These are phyloP conservation scores for Drosophila equinoxialis DNA, from an alignment of 1,140 invertebrate genomes.

Conservation along the genomic window DNA sequence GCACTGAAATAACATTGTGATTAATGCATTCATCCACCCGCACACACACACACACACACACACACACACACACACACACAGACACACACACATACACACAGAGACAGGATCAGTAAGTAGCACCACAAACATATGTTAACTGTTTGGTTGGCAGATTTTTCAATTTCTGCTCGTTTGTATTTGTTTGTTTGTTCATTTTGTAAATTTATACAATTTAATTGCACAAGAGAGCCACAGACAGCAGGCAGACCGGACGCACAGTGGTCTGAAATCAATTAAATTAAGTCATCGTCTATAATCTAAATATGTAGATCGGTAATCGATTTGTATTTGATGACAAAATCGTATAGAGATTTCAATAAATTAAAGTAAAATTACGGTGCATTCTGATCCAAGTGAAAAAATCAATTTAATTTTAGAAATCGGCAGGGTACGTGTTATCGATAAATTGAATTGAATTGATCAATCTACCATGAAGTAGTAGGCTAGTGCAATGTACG, in stretches of 20 bases:
- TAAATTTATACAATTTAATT: constrained; percentile 79
- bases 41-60: constrained; percentile 1
- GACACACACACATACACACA: constrained; percentile 15
- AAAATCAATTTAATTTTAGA: too few relatives aligned
- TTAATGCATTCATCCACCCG: constrained; percentile 51
- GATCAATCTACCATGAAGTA: too few relatives aligned
- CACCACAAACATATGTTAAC: constrained; percentile 43
- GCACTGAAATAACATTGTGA: constrained; percentile 61
- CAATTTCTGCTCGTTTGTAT: constrained; percentile 40
- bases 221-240: constrained; percentile 54
- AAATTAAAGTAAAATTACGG: too few relatives aligned
- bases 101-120: neutral
- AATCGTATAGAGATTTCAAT: too few relatives aligned
- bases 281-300: too few relatives aligned
- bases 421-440: too few relatives aligned
- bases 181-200: constrained; percentile 72
- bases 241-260: neutral
- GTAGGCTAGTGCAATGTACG: too few relatives aligned
- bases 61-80: constrained; percentile 15
- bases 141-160: constrained; percentile 53
- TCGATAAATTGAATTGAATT: too few relatives aligned
- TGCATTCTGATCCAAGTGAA: too few relatives aligned
- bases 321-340: too few relatives aligned
- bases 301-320: too few relatives aligned
- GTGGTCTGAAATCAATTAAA: neutral